Base-by-base conservation (phyloP, 2,888 invertebrate genomes). In the Archips crataeganus region DNA sequence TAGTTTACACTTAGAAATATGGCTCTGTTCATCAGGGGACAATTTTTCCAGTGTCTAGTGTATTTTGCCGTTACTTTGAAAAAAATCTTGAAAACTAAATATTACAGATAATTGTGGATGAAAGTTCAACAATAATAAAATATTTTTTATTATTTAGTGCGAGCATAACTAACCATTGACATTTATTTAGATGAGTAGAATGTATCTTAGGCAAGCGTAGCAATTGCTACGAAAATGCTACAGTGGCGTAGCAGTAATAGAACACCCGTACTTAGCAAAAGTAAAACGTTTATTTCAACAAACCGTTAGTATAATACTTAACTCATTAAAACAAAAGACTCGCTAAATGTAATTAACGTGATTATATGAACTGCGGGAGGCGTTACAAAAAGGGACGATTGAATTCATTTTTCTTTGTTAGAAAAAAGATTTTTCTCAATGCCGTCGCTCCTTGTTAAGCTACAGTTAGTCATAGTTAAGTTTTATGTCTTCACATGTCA, bases 401-500 rank as follows among this genome's bases (percentile, higher is more conserved):
- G 32, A 11, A 45, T 62, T 62, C 39, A 42, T 62, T 45, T 62
- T 32, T 71, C 60, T 13, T 36, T 32, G 6, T 42, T 36, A 39
- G 11, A 23, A 59, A 45, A 67, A n/a, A 57, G 10, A 47, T 57
- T 59, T 36, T 39, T 51, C 49, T 9, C 47, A 42, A 42, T 61
- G 34, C 68, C 36, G 42, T 66, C 45, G n/a, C 81, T 86, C 87
- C 86, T 85, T 80, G 84, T 87, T 86, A 87, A 80, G 83, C 81
- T 80, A 86, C 84, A 86, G 83, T 67, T 74, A 70, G 67, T 76
- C 79, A 82, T 81, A 77, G 78, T 77, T 78, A 77, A 80, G 79
- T 87, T 86, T 87, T 87, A 87, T 87, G 85, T 87, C 84, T 85
- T 83, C 85, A 85, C 85, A 87, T 83, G 85, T 85, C 87, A 84